Evolutionary conservation across 2,888 invertebrate genomes (phyloP).

Genomic region (Orthosia gracilis): DNA sequence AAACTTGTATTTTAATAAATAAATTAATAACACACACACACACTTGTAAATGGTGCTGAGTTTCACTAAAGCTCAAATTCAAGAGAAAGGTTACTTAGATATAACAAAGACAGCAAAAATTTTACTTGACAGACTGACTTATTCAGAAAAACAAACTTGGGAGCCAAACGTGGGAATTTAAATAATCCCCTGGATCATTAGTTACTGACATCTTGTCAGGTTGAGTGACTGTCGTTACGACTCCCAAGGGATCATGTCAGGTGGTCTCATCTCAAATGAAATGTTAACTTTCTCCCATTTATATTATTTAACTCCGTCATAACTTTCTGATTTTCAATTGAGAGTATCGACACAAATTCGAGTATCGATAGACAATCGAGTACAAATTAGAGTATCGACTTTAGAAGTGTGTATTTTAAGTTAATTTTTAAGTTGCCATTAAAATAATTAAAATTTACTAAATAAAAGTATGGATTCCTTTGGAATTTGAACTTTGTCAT

Average conservation of each 20-base stretch:
- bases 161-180: neutral
- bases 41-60: neutral
- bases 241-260: neutral
- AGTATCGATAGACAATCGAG: too few species aligned
- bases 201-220: conserved; percentile 18
- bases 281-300: neutral
- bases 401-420: too few species aligned
- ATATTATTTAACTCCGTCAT: neutral
- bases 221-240: neutral
- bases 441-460: too few species aligned
- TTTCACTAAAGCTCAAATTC: neutral
- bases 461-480: too few species aligned
- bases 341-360: too few species aligned
- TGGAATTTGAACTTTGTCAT: too few species aligned
- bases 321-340: neutral
- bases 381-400: too few species aligned
- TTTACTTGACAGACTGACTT: neutral
- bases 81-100: neutral
- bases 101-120: neutral
- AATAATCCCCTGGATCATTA: conserved; percentile 7
- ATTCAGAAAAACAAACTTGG: neutral
- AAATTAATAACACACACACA: too few species aligned
- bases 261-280: neutral
- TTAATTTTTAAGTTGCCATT: too few species aligned
- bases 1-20: too few species aligned